Conservation (phyloP, 2,888 invertebrate genomes). For the Rhorus exstirpatorius region DNA sequence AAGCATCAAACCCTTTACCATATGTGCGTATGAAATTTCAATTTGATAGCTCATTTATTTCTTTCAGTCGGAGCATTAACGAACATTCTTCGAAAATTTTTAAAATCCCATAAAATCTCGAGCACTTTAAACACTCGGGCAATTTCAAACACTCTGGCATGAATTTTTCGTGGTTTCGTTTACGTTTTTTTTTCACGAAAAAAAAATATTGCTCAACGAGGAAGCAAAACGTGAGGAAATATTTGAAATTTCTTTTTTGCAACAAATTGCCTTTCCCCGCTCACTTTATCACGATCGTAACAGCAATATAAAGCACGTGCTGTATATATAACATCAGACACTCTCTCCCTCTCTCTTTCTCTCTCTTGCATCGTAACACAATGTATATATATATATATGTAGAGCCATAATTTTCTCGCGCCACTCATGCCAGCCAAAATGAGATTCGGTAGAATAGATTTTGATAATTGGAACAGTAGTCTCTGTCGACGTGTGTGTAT, state of each 20-base stretch:
- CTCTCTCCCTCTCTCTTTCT: background rate
- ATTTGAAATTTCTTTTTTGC: conserved; percentile 13
- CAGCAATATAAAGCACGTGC: background rate
- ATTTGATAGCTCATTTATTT: too few relatives aligned
- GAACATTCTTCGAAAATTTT: too few relatives aligned
- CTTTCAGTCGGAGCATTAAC: too few relatives aligned
- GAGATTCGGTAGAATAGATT: conserved; percentile 70
- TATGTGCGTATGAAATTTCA: too few relatives aligned
- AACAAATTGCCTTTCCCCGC: background rate
- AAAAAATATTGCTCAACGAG: too few relatives aligned
- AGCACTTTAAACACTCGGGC: too few relatives aligned
- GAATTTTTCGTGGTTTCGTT: too few relatives aligned
- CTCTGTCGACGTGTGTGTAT: background rate
- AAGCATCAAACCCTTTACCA: too few relatives aligned
- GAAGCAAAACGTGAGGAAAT: background rate
- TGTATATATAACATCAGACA: background rate
- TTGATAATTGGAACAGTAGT: conserved; percentile 73
- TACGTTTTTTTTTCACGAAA: too few relatives aligned
- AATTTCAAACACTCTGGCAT: too few relatives aligned
- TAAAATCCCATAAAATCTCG: too few relatives aligned
- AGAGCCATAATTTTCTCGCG: background rate
- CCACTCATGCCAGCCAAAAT: conserved; percentile 7
- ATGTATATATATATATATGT: background rate
- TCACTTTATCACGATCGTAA: conserved; percentile 2
- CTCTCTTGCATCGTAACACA: background rate